Conservation (phyloP, 1,140 invertebrate genomes). For the Wiebesia pumilae region DNA sequence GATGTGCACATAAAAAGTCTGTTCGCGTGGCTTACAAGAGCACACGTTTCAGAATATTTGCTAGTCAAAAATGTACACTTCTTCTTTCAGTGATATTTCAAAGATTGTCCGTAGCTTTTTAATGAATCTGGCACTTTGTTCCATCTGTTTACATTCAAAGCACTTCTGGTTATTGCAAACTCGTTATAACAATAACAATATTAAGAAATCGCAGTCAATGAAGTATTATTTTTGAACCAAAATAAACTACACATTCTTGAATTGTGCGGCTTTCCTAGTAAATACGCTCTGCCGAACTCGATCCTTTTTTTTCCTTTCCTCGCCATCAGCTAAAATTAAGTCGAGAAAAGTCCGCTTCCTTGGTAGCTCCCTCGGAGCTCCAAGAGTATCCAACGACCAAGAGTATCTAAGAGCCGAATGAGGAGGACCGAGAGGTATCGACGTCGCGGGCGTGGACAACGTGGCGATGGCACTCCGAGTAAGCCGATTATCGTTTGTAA, state of each 20-base stretch:
- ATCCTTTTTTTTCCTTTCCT: too few relatives aligned
- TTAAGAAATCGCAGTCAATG: too few relatives aligned
- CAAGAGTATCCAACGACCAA: too few relatives aligned
- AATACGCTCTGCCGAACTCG: too few relatives aligned
- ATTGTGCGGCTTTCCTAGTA: too few relatives aligned
- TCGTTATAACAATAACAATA: background rate
- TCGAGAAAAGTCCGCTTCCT: too few relatives aligned
- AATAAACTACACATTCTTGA: too few relatives aligned
- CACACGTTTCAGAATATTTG: background rate
- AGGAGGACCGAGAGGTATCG: slow-evolving; percentile 8
- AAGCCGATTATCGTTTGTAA: slow-evolving; percentile 44
- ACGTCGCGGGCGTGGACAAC: background rate
- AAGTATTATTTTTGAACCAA: too few relatives aligned
- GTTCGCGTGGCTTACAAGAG: background rate
- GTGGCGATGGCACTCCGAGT: background rate
- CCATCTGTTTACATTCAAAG: background rate
- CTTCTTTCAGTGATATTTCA: background rate
- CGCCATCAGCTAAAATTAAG: too few relatives aligned
- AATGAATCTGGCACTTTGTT: background rate
- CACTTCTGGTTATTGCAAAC: background rate
- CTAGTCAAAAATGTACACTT: background rate
- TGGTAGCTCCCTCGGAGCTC: too few relatives aligned
- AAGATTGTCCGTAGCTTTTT: background rate
- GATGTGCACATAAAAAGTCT: background rate
- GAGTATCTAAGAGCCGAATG: too few relatives aligned